Conservation (phyloP, 2,888 invertebrate genomes). For the Camponotus fellah region DNA sequence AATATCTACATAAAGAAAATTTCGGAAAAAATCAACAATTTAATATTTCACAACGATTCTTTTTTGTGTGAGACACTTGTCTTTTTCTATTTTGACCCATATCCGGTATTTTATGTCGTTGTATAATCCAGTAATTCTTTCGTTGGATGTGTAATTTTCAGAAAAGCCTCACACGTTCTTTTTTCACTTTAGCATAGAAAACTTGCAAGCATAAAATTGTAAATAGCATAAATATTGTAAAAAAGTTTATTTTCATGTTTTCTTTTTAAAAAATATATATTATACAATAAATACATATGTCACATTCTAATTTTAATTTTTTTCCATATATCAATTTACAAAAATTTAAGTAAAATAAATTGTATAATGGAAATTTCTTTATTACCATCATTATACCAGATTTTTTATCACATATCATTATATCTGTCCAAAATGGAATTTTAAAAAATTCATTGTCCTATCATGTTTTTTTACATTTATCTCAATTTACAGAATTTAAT, state of each 20-base stretch:
- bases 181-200: not conserved
- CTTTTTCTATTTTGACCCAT: not conserved
- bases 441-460: not conserved
- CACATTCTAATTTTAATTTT: not conserved
- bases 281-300: not conserved
- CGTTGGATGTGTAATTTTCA: conserved; percentile 12
- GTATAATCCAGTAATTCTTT: conserved; percentile 3
- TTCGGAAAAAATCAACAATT: not conserved
- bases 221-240: conserved; percentile 2
- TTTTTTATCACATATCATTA: not conserved
- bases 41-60: not conserved
- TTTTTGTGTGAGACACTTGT: not conserved
- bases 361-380: not conserved
- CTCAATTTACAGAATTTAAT: not conserved
- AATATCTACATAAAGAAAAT: not conserved
- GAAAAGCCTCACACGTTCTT: not conserved
- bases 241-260: not conserved
- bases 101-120: conserved; percentile 3
- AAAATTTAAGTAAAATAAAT: conserved; percentile 3
- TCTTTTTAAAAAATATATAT: too few species aligned
- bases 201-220: conserved; percentile 3
- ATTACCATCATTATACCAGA: not conserved
- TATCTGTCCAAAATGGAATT: not conserved
- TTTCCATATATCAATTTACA: not conserved
- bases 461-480: not conserved